Percentiles rank a stretch among this genome's conserved stretches.
These are phyloP conservation scores for Lasaia peninsularis DNA, from an alignment of 1,140 invertebrate species.

Conservation along the genomic window DNA sequence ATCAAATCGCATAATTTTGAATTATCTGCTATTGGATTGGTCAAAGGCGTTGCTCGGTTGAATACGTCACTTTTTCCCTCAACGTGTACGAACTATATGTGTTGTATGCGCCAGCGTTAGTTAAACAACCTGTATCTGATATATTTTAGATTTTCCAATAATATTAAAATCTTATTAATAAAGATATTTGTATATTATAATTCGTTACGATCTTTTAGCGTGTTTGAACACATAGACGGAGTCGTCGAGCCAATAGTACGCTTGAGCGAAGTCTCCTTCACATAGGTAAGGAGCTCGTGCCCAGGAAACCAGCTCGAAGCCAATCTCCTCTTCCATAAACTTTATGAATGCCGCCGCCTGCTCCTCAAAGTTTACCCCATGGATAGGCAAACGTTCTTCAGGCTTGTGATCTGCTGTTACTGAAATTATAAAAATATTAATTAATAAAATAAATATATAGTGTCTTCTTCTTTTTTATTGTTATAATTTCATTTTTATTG, in stretches of 20 bases:
- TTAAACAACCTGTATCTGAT: background rate
- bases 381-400: conserved; percentile 82
- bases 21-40: no score
- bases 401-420: conserved; percentile 84
- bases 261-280: conserved; percentile 94
- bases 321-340: conserved; percentile 84
- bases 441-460: no score
- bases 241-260: conserved; percentile 94
- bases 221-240: conserved; percentile 86
- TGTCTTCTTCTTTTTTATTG: no score
- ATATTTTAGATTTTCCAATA: background rate
- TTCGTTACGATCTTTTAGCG: background rate
- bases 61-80: no score
- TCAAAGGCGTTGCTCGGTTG: no score
- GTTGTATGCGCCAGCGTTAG: no score
- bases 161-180: background rate
- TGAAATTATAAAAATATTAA: conserved; percentile 40
- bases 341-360: conserved; percentile 85
- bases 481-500: no score
- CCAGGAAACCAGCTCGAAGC: conserved; percentile 87
- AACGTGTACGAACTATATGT: no score
- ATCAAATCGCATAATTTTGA: no score
- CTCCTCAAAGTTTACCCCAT: conserved; percentile 85
- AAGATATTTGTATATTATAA: background rate
- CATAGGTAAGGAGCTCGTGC: conserved; percentile 93